Base-by-base conservation (phyloP, 92 coral and sea anemone species). In the Porites cylindrica region DNA sequence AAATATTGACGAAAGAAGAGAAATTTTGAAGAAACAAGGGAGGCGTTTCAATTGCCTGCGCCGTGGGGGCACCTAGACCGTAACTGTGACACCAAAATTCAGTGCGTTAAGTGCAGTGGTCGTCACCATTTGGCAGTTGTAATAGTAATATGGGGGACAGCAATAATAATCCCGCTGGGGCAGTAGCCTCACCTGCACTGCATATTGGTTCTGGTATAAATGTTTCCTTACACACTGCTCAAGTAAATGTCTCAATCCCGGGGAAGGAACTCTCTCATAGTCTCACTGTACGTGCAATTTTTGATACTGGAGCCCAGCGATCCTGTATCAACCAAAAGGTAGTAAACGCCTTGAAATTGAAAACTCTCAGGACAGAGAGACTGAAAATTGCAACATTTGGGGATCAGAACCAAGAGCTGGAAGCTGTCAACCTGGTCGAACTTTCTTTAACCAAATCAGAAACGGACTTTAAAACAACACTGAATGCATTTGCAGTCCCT, bases 151-250 rank as follows among this genome's bases (percentile, higher is more conserved):
- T 21, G 23, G 0, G 13, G 32, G 13, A 69, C 23, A 69, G 0
- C 0, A 50, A 6, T 21, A 4, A 16, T 16, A 67, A 23, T 23
- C 12, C 10, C 1, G 38, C 72, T 3, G 29, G 26, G 13, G 26
- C 29, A 29, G 32, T 2, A 29, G 32, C 32, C 32, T 29, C 75
- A 47, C 21, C 64, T 75, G 51, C 62, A 75, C 18, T 59, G 64
- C 62, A 75, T 75, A 24, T 59, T 12, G 56, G 81, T 66, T 56
- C 81, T 53, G 32, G 56, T 17, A 53, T 58, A 47, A 43, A 78
- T 60, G 82, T 85, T 6, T 64, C 76, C 10, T 53, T 85, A 19
- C 88, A 85, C 47, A 85, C 88, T 56, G 68, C 68, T 32, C 66
- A 66, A 85, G 89, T 71, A 51, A 21, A 19, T 19, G 72, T 66